Conservation (phyloP, 23 tunicate genomes). For the Aplidium turbinatum region DNA sequence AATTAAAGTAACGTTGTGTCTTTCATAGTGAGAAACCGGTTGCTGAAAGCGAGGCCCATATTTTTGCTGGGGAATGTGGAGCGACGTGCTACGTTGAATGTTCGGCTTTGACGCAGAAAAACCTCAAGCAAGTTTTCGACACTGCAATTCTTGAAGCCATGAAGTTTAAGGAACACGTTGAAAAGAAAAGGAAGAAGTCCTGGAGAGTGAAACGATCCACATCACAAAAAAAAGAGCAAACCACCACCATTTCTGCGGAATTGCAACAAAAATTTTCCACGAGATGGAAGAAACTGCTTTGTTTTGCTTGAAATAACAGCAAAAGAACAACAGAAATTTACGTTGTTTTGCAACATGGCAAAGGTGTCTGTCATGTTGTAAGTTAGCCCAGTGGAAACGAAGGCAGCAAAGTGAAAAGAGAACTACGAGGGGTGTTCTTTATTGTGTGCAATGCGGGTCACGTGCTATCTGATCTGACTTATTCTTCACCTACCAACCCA, state of each 20-base stretch:
- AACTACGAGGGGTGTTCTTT: too few relatives aligned
- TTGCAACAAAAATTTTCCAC: background rate
- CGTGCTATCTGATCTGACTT: too few relatives aligned
- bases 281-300: constrained; percentile 3
- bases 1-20: background rate
- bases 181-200: constrained; percentile 35
- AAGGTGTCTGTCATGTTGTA: too few relatives aligned
- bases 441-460: too few relatives aligned
- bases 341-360: too few relatives aligned
- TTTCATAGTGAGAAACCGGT: constrained; percentile 74
- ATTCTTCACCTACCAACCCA: too few relatives aligned
- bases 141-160: constrained; percentile 81
- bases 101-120: constrained; percentile 94
- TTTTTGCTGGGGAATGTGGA: constrained; percentile 57
- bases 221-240: too few relatives aligned
- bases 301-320: background rate
- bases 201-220: constrained; percentile 20
- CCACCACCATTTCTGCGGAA: too few relatives aligned
- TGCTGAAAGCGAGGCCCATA: constrained; percentile 57
- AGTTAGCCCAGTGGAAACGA: too few relatives aligned
- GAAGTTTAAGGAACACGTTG: constrained; percentile 51
- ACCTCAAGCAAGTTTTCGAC: constrained; percentile 91
- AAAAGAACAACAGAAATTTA: background rate
- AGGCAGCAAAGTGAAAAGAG: too few relatives aligned
- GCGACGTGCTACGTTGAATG: constrained; percentile 92